Conservation (phyloP, 2,888 invertebrate genomes). For the Himalopsyche anomala region DNA sequence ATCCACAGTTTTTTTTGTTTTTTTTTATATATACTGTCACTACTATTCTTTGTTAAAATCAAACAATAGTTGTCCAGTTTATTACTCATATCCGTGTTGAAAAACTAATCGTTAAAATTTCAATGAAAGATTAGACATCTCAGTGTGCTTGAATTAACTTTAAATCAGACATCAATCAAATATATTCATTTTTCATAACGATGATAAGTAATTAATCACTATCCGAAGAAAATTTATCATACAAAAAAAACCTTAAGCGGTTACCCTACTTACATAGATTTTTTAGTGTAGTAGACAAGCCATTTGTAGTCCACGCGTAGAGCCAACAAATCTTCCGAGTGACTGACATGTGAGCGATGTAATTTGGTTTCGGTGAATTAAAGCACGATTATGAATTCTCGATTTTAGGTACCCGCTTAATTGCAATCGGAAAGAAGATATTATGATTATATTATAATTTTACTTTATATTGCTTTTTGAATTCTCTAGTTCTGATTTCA, state of each 20-base stretch:
- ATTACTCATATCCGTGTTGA: no score
- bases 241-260: slow-evolving; percentile 1
- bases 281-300: not conserved
- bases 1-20: no score
- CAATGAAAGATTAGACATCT: not conserved
- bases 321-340: not conserved
- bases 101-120: not conserved
- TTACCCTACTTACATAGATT: slow-evolving; percentile 47
- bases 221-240: not conserved
- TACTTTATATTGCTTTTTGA: not conserved
- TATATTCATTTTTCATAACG: not conserved
- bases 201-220: slow-evolving; percentile 37
- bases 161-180: slow-evolving; percentile 18
- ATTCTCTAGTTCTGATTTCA: not conserved
- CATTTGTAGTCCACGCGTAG: slow-evolving; percentile 6
- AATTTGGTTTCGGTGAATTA: slow-evolving; percentile 27
- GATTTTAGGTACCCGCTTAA: slow-evolving; percentile 1
- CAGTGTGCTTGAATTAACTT: not conserved
- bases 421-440: not conserved
- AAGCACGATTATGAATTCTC: slow-evolving; percentile 17
- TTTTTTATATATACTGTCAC: no score
- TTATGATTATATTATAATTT: not conserved
- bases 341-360: slow-evolving; percentile 21
- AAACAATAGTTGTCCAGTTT: no score
- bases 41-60: no score